A percentile compares a stretch with the other conserved stretches of the same genome.
Evolutionary conservation across 2,797 vertebrate genomes (phyloP).

Genomic region (Pseudomugil tenellus): DNA sequence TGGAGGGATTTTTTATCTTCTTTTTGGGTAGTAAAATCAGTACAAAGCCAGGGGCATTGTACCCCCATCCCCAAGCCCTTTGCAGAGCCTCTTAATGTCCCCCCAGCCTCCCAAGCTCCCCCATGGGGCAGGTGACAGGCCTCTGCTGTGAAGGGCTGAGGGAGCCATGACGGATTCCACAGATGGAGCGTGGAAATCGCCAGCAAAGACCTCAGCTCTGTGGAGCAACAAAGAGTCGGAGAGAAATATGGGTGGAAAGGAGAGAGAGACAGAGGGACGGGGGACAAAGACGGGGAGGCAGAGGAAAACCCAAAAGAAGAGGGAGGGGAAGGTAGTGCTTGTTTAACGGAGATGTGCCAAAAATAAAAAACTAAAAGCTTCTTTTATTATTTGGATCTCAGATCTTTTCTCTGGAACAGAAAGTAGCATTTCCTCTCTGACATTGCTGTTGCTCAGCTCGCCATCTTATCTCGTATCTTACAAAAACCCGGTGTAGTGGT

Average conservation of each 20-base stretch:
- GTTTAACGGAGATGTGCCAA: slow-evolving; percentile 57
- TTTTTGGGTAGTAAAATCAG: background rate
- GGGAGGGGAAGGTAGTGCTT: slow-evolving; percentile 66
- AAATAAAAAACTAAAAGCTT: slow-evolving; percentile 18
- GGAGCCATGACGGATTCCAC: slow-evolving; percentile 96
- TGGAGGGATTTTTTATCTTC: slow-evolving; percentile 31
- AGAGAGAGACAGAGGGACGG: slow-evolving; percentile 53
- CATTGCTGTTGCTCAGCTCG: background rate
- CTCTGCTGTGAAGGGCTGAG: slow-evolving; percentile 89
- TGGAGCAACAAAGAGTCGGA: slow-evolving; percentile 90
- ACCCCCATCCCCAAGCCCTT: slow-evolving; percentile 69
- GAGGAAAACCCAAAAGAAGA: slow-evolving; percentile 38
- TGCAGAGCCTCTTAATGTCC: slow-evolving; percentile 80
- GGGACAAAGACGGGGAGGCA: slow-evolving; percentile 57
- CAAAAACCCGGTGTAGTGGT: slow-evolving; percentile 16
- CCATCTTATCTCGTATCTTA: slow-evolving; percentile 31
- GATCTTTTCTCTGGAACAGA: background rate
- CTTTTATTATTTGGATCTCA: slow-evolving; percentile 12
- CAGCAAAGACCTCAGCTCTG: slow-evolving; percentile 93
- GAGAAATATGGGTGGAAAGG: slow-evolving; percentile 76
- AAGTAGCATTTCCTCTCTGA: background rate
- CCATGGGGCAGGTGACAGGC: slow-evolving; percentile 97
- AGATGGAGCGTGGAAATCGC: slow-evolving; percentile 99
- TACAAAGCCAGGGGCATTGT: slow-evolving; percentile 68
- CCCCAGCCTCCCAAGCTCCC: slow-evolving; percentile 82